A percentile compares a stretch with the other conserved stretches of the same genome.
These are phyloP conservation scores for Megaceryle alcyon DNA, from an alignment of 2,797 vertebrate species.

Conservation along the genomic window DNA sequence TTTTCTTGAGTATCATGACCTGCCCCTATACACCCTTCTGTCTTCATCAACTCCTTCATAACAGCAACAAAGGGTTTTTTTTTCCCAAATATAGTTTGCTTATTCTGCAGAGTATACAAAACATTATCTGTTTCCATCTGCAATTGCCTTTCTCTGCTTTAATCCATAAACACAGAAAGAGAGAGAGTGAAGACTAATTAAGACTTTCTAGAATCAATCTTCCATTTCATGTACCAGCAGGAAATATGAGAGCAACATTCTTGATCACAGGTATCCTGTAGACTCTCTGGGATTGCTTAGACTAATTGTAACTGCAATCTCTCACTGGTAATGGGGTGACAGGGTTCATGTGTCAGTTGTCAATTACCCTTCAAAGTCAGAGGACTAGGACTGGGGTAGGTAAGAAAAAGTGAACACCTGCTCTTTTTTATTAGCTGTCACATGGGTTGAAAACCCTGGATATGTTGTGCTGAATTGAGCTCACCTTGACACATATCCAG, in stretches of 20 bases:
- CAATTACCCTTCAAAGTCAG: neutral
- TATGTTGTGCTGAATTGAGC: neutral
- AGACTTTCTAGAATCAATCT: neutral
- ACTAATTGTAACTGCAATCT: neutral
- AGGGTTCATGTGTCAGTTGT: neutral
- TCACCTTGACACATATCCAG: conserved; percentile 94
- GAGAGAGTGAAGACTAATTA: neutral
- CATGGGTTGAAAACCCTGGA: neutral
- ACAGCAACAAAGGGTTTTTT: neutral
- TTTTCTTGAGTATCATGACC: neutral
- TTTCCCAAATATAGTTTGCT: neutral
- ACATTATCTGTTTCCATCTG: neutral
- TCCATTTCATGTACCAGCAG: neutral
- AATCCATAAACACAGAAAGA: neutral
- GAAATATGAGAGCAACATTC: neutral
- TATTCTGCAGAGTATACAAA: neutral
- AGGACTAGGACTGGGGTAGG: neutral
- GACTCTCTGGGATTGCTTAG: neutral
- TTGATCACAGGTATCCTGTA: neutral
- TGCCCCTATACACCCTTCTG: neutral
- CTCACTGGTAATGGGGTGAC: neutral
- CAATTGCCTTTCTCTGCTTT: neutral
- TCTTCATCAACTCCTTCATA: neutral
- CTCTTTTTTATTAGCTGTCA: neutral
- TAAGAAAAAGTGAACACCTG: neutral